phyloP scores from a whole-genome alignment of 2,797 vertebrate species.

The Crenichthys baileyi region DNA sequence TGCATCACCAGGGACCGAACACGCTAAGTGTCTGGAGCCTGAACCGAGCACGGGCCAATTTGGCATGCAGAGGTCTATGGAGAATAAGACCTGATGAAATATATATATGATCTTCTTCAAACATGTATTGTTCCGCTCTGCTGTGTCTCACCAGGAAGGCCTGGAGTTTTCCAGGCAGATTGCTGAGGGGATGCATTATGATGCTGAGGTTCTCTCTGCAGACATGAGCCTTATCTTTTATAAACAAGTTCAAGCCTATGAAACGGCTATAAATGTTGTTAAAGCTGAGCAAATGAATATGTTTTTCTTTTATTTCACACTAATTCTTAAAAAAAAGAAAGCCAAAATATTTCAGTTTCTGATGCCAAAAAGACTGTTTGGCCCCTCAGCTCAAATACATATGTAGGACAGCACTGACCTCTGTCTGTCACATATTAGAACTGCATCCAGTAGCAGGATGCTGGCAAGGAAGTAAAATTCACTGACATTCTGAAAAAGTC shows the following conservation, averaged over 20 bases:
- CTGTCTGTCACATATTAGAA: slow-evolving; percentile 46
- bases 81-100: slow-evolving; percentile 83
- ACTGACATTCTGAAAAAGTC: not conserved
- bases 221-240: not conserved
- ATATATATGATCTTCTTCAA: slow-evolving; percentile 86
- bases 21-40: slow-evolving; percentile 76
- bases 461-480: not conserved
- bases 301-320: not conserved
- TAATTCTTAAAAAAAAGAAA: not conserved
- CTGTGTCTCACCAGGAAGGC: slow-evolving; percentile 78
- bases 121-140: slow-evolving; percentile 81
- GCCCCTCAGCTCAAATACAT: not conserved
- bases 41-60: slow-evolving; percentile 76
- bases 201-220: slow-evolving; percentile 30
- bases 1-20: slow-evolving; percentile 82
- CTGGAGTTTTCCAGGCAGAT: slow-evolving; percentile 63
- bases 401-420: slow-evolving; percentile 44
- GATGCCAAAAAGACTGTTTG: not conserved
- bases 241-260: no score
- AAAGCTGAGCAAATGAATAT: not conserved
- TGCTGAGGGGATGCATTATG: slow-evolving; percentile 30
- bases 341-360: not conserved
- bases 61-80: slow-evolving; percentile 80
- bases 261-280: not conserved
- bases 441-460: slow-evolving; percentile 25